Percentiles rank a stretch among this genome's conserved stretches.
phyloP scores from a whole-genome alignment of 2,888 invertebrate species.

The Andrena praecox region DNA sequence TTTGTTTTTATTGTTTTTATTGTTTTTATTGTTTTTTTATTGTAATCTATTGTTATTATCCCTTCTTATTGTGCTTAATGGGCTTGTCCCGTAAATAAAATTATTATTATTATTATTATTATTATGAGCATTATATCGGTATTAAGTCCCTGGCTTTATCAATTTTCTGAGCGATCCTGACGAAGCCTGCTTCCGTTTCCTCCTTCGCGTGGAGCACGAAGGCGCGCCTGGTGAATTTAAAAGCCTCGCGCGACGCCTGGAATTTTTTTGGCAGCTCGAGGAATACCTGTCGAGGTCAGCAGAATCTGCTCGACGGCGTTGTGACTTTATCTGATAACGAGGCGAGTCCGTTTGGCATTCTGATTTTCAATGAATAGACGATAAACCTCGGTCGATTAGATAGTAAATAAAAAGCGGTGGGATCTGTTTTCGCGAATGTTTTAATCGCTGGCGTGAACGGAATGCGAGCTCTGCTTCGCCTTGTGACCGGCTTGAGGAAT shows the following conservation, averaged over 20 bases:
- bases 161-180: background rate
- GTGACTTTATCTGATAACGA: constrained; percentile 48
- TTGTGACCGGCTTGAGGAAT: background rate
- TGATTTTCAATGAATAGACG: constrained; percentile 14
- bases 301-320: constrained; percentile 14
- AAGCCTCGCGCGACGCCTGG: constrained; percentile 12
- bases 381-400: constrained; percentile 33
- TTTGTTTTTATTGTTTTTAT: no score
- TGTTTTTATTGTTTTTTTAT: no score
- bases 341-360: background rate
- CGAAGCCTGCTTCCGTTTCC: background rate
- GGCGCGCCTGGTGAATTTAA: constrained; percentile 16
- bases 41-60: no score
- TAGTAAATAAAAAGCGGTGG: constrained; percentile 9
- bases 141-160: no score
- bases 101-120: no score
- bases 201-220: background rate
- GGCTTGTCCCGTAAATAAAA: no score
- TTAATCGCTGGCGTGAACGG: background rate
- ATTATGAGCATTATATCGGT: no score
- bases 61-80: no score
- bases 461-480: background rate
- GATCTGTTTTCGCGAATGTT: background rate
- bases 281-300: constrained; percentile 1
- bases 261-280: background rate